Evolutionary conservation across 2,888 invertebrate species (phyloP).

Genomic region (Agrotis ipsilon): DNA sequence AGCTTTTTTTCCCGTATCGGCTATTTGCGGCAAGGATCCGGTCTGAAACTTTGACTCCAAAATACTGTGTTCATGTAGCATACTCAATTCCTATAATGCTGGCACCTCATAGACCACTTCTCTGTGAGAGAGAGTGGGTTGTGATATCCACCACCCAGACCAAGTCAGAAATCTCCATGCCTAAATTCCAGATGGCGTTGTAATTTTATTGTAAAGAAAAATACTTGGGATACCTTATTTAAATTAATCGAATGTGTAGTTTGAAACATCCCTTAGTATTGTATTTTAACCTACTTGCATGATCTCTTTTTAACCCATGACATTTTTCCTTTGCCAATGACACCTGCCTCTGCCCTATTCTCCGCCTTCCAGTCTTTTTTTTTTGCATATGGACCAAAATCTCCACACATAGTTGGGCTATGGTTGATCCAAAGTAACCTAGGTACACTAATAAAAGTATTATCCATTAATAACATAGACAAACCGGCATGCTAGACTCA

Average conservation of each 20-base stretch:
- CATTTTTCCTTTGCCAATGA: not conserved
- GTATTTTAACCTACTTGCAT: not conserved
- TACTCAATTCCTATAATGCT: too few species aligned
- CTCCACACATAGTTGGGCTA: slow-evolving; percentile 83
- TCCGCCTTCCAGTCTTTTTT: slow-evolving; percentile 46
- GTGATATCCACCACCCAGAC: too few species aligned
- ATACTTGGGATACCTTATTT: too few species aligned
- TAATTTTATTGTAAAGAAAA: not conserved
- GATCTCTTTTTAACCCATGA: not conserved
- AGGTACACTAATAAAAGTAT: slow-evolving; percentile 71
- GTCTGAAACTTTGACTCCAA: too few species aligned
- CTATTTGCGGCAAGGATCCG: too few species aligned
- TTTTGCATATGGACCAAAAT: slow-evolving; percentile 76
- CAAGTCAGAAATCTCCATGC: too few species aligned
- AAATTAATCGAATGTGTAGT: not conserved
- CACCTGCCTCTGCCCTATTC: not conserved
- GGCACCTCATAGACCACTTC: too few species aligned
- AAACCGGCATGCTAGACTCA: slow-evolving; percentile 87
- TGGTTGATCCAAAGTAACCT: slow-evolving; percentile 79
- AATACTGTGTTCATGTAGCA: too few species aligned
- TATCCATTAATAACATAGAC: slow-evolving; percentile 73
- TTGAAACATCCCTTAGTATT: not conserved
- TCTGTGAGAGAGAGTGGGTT: too few species aligned
- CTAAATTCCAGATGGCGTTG: too few species aligned
- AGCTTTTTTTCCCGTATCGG: too few species aligned